Base-by-base conservation (phyloP, 2,888 invertebrate species). In the Plagodis pulveraria region DNA sequence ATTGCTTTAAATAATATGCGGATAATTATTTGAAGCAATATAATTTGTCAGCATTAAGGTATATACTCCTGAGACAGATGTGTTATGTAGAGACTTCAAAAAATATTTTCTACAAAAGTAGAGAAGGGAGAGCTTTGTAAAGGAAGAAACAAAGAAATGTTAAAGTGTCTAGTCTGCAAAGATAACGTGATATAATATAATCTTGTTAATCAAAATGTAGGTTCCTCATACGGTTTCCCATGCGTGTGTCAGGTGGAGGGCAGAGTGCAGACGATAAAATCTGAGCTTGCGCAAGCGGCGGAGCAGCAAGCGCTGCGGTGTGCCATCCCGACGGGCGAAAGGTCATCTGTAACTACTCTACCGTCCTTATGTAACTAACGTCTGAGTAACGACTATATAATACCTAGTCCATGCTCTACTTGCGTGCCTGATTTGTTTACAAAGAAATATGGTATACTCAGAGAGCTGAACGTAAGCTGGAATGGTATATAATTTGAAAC, bases 301-400 rank as follows among this genome's bases (percentile, higher is more conserved):
- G 74, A 71, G 71, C 65, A 34, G 73, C 72, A 73, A 74, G 66
- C 66, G 67, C 64, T 58, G 63, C 58, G 59, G 62, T 86, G 78
- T 86, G 78, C 78, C 86, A 88, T 89, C 87, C 85, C 86, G 85
- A 38, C 58, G 53, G 62, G 72, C 77, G 73, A 91, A 91, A 91
- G 91, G 90, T 91, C 89, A 83, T 59, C 71, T 58, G 63, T 68
- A 70, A 12, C 12, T 42, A 42, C 71, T 62, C 70, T 57, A 54
- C 74, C 42, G 36, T 40, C 44, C 58, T 84, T 83, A 83, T 77
- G 76, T 82, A 83, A 83, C 76, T 70, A 70, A 52, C 60, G 51
- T 56, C 49, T 50, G 40, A 35, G 60, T 49, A 56, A 44, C 49
- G 51, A 40, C 46, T 41, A 32, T 41, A 47, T 46, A 36, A 34